Evolutionary conservation across 2,797 vertebrate species (phyloP).

Genomic region (Melopsittacus undulatus): DNA sequence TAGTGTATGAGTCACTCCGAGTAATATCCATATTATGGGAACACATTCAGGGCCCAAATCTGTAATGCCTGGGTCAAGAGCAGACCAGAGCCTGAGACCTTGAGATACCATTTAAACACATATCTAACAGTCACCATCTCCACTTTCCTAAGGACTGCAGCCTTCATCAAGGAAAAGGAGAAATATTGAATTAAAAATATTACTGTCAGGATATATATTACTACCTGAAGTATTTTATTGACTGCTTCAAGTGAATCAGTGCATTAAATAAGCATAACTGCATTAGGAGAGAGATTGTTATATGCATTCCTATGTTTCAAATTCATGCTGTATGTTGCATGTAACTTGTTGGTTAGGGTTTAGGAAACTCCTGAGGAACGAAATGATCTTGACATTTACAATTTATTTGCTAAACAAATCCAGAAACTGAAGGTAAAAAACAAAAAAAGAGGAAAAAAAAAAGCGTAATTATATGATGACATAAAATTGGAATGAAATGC

Average conservation of each 20-base stretch:
- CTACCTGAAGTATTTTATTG: slow-evolving; percentile 28
- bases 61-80: neutral
- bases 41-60: neutral
- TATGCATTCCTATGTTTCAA: slow-evolving; percentile 20
- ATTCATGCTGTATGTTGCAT: slow-evolving; percentile 18
- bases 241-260: slow-evolving; percentile 29
- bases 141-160: neutral
- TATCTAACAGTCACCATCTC: neutral
- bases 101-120: neutral
- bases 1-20: neutral
- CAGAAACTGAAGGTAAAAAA: neutral
- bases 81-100: neutral
- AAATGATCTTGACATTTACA: slow-evolving; percentile 24
- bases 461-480: neutral
- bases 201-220: neutral
- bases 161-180: neutral
- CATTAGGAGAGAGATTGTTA: neutral
- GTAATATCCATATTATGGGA: neutral
- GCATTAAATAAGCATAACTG: slow-evolving; percentile 18
- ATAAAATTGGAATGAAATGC: slow-evolving; percentile 9
- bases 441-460: neutral
- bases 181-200: neutral
- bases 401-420: slow-evolving; percentile 36
- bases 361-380: slow-evolving; percentile 45
- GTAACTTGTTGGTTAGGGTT: slow-evolving; percentile 17